Evolutionary conservation across 2,888 invertebrate genomes (phyloP), one percentile per base, ranked within the genome.

Genomic region (Drosophila cracens): DNA sequence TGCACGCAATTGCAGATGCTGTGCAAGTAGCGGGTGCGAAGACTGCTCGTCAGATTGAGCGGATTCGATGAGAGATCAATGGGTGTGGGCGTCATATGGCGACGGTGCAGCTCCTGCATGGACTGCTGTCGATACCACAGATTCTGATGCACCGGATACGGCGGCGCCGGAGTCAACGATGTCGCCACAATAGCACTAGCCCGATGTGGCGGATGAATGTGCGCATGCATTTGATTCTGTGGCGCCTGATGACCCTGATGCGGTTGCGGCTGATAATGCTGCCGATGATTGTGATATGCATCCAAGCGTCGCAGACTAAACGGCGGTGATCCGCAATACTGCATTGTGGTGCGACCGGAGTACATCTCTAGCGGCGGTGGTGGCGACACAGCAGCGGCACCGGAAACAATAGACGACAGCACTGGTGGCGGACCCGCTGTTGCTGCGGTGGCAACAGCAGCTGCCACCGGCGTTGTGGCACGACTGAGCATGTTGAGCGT

Each of bases 101-200:
- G 94, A 52, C 95, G 93, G 76, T 94, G 94, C 69, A 94, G 91
- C 91, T 95, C 95, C 81, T 94, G 94, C 70, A 93, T 94, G 67
- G 95, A 95, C 83, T 96, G 96, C 83, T 97, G 97, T 1, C 95
- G 94, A 74, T 96, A 95, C 96, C 96, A 96, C 49, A 97, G 93
- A 70, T 96, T 94, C 87, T 96, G 96, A 92, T 96, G 96, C 8
- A 96, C 94, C 8, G 96, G 95, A 93, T 96, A 96, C 52, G 96
- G 95, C 54, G 96, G 95, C 21, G 95, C 94, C 3, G 90, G 89
- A 1, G 81, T 91, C 64, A 79, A 70, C 18, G 81, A 79, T 2
- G 85, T 82, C 1, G 88, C 81, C 33, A 82, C 89, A 68, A 82
- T 84, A 27, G 85, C 82, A 52, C 81, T 86, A 8, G 84, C 85